Conservation (phyloP, 64 coral and sea anemone genomes). For the Orbicella faveolata region DNA sequence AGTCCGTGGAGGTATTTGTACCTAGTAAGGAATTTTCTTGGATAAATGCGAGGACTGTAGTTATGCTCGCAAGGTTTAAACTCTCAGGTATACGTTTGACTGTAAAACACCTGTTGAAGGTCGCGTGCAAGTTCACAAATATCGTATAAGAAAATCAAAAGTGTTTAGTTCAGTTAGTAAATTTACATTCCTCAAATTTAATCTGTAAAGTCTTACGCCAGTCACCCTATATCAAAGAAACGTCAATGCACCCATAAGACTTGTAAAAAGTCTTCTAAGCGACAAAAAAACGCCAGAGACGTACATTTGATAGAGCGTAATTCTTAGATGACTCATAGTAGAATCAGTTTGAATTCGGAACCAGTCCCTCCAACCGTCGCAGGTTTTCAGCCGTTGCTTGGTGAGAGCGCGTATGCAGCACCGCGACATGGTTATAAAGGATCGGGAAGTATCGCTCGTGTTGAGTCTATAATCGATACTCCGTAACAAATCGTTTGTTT, state of each 20-base stretch:
- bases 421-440: slow-evolving; percentile 77
- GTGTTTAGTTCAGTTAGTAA: no score
- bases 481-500: slow-evolving; percentile 79
- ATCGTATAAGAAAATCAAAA: no score
- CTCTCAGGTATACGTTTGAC: no score
- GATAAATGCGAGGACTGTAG: no score
- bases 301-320: slow-evolving; percentile 67
- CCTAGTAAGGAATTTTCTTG: no score
- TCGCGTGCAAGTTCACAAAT: no score
- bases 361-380: slow-evolving; percentile 53
- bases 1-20: no score
- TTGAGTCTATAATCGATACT: slow-evolving; percentile 73
- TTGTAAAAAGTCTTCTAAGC: slow-evolving; percentile 16
- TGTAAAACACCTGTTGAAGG: no score
- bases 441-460: slow-evolving; percentile 52
- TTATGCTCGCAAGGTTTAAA: no score
- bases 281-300: slow-evolving; percentile 33
- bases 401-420: slow-evolving; percentile 74
- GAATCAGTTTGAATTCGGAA: slow-evolving; percentile 40
- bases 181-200: no score
- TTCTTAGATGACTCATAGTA: slow-evolving; percentile 45
- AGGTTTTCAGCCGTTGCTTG: slow-evolving; percentile 40
- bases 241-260: neutral
- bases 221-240: slow-evolving; percentile 5
- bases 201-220: no score